Conservation (phyloP, 1,140 invertebrate genomes). For the Glomeris maerens region DNA sequence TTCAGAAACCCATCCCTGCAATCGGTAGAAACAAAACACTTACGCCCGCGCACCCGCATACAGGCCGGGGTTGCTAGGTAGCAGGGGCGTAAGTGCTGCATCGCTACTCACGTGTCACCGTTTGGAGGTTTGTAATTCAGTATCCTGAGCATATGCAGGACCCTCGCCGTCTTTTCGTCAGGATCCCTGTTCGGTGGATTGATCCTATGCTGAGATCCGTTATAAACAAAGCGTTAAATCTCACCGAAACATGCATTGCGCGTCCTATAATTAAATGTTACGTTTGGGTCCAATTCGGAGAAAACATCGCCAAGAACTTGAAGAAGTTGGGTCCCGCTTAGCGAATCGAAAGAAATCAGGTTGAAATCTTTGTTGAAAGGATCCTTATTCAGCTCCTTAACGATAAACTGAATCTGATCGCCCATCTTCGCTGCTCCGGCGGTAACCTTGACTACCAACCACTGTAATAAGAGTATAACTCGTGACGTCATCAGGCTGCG, state of each 20-base stretch:
- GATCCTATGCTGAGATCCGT: background rate
- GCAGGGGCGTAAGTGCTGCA: too few relatives aligned
- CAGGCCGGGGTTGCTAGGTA: too few relatives aligned
- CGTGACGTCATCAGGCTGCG: too few relatives aligned
- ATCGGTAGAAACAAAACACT: constrained; percentile 1
- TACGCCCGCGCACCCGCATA: constrained; percentile 17
- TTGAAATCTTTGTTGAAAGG: constrained; percentile 62
- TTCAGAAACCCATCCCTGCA: constrained; percentile 42
- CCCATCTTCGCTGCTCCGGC: constrained; percentile 38
- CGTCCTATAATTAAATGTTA: constrained; percentile 19
- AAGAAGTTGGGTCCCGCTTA: constrained; percentile 53
- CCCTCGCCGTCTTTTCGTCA: constrained; percentile 44
- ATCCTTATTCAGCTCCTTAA: constrained; percentile 55
- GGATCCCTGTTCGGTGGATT: background rate
- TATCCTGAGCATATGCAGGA: constrained; percentile 43
- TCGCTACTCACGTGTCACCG: constrained; percentile 27
- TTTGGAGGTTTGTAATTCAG: constrained; percentile 52
- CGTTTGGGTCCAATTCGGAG: constrained; percentile 45
- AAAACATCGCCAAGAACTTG: constrained; percentile 56
- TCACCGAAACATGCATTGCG: constrained; percentile 26
- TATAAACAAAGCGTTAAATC: constrained; percentile 6
- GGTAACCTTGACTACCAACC: too few relatives aligned
- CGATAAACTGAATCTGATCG: constrained; percentile 63
- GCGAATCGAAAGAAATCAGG: constrained; percentile 68
- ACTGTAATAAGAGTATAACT: too few relatives aligned